Evolutionary conservation across 2,113 vertebrate species (phyloP), one percentile per base, ranked within the genome.

Genomic region (Ophthalmolycus amberensis): DNA sequence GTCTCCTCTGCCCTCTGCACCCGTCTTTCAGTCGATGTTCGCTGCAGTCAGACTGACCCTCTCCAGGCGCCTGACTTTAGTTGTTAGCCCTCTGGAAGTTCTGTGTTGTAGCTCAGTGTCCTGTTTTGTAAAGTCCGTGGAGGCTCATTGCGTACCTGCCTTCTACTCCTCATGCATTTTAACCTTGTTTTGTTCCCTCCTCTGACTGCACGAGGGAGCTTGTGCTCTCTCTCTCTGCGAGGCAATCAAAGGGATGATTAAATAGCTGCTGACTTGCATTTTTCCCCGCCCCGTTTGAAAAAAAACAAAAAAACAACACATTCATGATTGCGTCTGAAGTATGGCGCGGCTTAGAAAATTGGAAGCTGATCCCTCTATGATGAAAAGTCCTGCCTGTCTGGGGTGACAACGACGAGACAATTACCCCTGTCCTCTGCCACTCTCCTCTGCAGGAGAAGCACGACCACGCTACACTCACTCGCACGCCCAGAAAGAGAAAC

Each of bases 201-300:
- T 58, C 68, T 74, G 84, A 86, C 81, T 91, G 84, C 86, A 81
- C 81, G 82, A 77, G 56, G 46, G 74, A 83, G 82, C 77, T 80
- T 77, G 79, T 69, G 82, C 59, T 71, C 62, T 82, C 73, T 83
- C 62, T 72, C 54, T 82, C 68, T 29, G 20, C 74, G 42, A 91
- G 77, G 84, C 87, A 93, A 91, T 88, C 87, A 93, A 88, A 90
- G 80, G 79, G 80, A 84, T 92, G 88, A 94, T 92, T 93, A 94
- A 94, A 93, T 91, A 93, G 90, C 89, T 93, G 94, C 93, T 95
- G 94, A 95, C 93, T 94, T 93, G 90, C 89, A 92, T 88, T 94
- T 94, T 91, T 84, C 69, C 73, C 78, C 46, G 52, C 50, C 5
- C 16, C 83, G 52, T 90, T 91, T 82, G 72, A 38, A 27, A 75